phyloP scores from a whole-genome alignment of 2,113 vertebrate species.

The Coptodon bakossiorum region DNA sequence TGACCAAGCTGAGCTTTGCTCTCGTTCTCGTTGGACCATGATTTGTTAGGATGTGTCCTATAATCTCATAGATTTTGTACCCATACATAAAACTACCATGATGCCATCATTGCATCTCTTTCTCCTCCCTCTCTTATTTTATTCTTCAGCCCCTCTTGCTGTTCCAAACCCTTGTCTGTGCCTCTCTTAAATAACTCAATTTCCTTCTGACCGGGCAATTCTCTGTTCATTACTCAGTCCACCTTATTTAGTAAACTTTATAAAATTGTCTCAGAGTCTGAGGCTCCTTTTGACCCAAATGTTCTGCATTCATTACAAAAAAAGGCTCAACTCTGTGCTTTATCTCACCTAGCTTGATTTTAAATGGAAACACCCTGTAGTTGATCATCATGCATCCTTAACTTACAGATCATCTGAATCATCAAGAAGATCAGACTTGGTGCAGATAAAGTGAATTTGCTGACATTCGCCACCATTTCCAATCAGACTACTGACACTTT shows the following conservation, averaged over 20 bases:
- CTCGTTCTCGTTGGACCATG: neutral
- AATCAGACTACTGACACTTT: neutral
- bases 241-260: neutral
- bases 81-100: neutral
- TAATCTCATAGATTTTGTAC: neutral
- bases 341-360: neutral
- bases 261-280: neutral
- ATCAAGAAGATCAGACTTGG: neutral
- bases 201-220: neutral
- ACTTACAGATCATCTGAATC: neutral
- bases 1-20: neutral
- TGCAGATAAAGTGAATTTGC: neutral
- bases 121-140: accelerated
- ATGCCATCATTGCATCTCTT: neutral
- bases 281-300: neutral
- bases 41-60: neutral
- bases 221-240: neutral
- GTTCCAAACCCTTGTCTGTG: accelerated
- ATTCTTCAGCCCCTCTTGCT: neutral
- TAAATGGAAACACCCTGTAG: neutral
- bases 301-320: neutral
- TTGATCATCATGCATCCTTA: neutral
- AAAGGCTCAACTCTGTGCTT: neutral
- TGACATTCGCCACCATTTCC: neutral
- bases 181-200: neutral